Base-by-base conservation (phyloP, 2,113 vertebrate species). In the Brachirus orientalis region DNA sequence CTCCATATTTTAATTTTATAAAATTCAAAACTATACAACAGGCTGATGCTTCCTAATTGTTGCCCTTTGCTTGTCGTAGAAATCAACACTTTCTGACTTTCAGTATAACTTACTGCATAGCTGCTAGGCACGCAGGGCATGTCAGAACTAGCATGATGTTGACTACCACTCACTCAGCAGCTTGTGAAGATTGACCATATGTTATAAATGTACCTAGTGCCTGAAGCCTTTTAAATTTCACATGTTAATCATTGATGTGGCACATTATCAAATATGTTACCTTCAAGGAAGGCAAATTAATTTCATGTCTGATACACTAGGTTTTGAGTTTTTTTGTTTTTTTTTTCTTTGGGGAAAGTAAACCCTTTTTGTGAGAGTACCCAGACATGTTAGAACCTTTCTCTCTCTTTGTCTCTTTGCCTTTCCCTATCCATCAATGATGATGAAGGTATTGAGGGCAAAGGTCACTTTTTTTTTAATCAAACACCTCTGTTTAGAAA, bases 351-450 rank as follows among this genome's bases (percentile, higher is more conserved):
- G 28, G 36, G 22, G 54, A 18, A 33, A 16, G 2, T 43, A 14
- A 58, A 43, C 1, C 4, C 16, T 17, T 17, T 45, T 40, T 59
- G 33, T 40, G 7, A 38, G 50, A 52, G 46, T 38, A 75, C 55
- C 33, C 18, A 43, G 53, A 71, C 83, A 68, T 75, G 79, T 81
- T 79, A 6, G 50, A 72, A 84, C 79, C 16, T 59, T 67, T 82
- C 44, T 63, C 51, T 11, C 40, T 10, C 40, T 43, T 4, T 28
- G 3, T 28, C 28, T 74, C 47, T 64, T 41, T 76, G 52, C 64
- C 59, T 74, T 46, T 45, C 58, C 37, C 48, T 47, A 56, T 79
- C 62, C 4, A 20, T 85, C 69, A 40, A 51, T 50, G 22, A 66
- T 54, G 65, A 72, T 65, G 57, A 76, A 71, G 53, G 41, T 45